Conservation (phyloP, 2,888 invertebrate species). For the Heliconius sara region DNA sequence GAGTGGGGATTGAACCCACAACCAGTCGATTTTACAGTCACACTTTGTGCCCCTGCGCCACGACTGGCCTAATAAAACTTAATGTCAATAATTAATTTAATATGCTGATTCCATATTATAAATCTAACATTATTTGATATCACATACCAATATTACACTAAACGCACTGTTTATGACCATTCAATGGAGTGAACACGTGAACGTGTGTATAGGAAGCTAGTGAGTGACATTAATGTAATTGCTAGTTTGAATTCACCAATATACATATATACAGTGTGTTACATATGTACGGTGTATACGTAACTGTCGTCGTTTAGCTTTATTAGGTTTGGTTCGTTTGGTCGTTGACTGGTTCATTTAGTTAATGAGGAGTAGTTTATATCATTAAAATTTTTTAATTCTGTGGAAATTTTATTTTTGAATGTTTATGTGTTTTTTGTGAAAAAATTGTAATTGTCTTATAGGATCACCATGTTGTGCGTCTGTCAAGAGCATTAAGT, state of each 20-base stretch:
- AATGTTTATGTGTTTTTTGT: too few relatives aligned
- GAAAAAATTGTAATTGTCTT: too few relatives aligned
- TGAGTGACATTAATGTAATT: slow-evolving; percentile 13
- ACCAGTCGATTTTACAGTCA: too few relatives aligned
- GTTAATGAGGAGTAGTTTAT: neutral
- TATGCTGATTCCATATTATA: neutral
- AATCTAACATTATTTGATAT: neutral
- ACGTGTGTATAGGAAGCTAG: neutral
- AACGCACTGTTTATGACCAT: neutral
- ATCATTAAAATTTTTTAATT: too few relatives aligned
- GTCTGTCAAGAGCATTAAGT: too few relatives aligned
- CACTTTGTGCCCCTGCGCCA: too few relatives aligned
- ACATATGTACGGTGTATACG: neutral
- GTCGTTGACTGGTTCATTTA: slow-evolving; percentile 2
- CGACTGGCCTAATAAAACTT: too few relatives aligned
- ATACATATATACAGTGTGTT: neutral
- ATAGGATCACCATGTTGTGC: too few relatives aligned
- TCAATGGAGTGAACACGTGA: slow-evolving; percentile 2
- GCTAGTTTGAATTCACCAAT: neutral
- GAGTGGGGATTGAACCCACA: too few relatives aligned
- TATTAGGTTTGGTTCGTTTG: slow-evolving; percentile 1
- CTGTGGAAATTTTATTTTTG: too few relatives aligned
- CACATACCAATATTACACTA: neutral
- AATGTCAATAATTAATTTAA: neutral
- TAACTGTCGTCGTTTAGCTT: neutral